A percentile compares a stretch with the other conserved stretches of the same genome.
Evolutionary conservation across 2,113 vertebrate species (phyloP).

Genomic region (Vicugna pacos): DNA sequence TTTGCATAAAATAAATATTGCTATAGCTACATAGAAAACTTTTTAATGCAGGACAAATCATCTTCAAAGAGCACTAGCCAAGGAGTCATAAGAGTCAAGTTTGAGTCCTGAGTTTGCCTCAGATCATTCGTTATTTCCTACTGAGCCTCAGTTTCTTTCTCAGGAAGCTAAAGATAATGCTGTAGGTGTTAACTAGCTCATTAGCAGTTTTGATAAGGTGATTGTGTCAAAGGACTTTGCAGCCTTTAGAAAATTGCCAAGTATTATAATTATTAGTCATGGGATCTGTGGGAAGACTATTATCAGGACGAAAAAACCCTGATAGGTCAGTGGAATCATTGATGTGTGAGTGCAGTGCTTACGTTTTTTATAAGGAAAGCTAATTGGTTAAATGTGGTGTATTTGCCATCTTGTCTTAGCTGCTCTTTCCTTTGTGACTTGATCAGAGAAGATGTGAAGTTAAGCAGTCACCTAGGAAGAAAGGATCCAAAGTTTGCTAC

Average conservation of each 20-base stretch:
- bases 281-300: not conserved
- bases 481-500: constrained; percentile 42
- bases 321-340: not conserved
- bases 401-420: not conserved
- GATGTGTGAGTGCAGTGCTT: not conserved
- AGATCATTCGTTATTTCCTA: not conserved
- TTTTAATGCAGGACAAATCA: not conserved
- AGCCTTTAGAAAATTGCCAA: not conserved
- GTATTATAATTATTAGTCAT: not conserved
- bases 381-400: not conserved
- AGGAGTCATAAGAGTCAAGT: not conserved
- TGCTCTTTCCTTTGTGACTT: constrained; percentile 18
- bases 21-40: not conserved
- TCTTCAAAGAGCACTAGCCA: not conserved
- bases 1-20: constrained; percentile 44
- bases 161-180: not conserved
- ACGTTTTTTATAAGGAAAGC: constrained; percentile 31
- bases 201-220: not conserved
- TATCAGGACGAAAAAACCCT: not conserved
- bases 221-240: not conserved
- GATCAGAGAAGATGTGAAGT: constrained; percentile 40
- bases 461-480: constrained; percentile 41
- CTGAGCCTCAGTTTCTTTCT: not conserved
- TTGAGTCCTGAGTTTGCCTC: not conserved
- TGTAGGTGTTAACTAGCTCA: not conserved